Conservation (phyloP, 2,113 vertebrate genomes). For the Chaenogobius annularis region DNA sequence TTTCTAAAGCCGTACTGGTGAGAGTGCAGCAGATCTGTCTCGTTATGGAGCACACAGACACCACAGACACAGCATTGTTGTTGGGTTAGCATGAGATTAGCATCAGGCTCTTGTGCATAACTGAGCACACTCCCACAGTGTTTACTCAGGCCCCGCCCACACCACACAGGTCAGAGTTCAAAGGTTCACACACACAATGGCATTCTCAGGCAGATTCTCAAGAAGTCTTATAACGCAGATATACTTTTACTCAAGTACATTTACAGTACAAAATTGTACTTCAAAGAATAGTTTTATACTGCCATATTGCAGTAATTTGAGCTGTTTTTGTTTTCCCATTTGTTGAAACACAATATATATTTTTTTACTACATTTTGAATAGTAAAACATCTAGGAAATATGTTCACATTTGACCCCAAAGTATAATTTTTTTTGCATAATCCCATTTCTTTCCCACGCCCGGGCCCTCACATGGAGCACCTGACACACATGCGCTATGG, state of each 20-base stretch:
- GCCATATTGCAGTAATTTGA: too few species aligned
- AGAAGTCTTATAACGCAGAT: not conserved
- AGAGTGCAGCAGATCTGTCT: not conserved
- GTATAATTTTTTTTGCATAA: not conserved
- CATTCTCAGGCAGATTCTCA: too few species aligned
- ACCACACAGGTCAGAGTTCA: constrained; percentile 49
- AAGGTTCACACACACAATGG: constrained; percentile 43
- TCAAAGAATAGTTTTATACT: too few species aligned
- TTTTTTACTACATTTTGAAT: too few species aligned
- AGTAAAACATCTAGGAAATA: too few species aligned
- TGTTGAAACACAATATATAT: too few species aligned
- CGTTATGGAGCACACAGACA: constrained; percentile 22
- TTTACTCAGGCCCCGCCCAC: constrained; percentile 58
- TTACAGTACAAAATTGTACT: too few species aligned
- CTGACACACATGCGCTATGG: not conserved
- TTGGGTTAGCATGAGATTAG: constrained; percentile 26
- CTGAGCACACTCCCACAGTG: constrained; percentile 33
- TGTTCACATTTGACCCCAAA: not conserved
- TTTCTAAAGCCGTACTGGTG: not conserved
- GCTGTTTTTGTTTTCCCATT: too few species aligned
- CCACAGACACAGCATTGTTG: constrained; percentile 21
- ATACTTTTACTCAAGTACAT: too few species aligned
- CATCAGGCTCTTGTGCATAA: constrained; percentile 16
- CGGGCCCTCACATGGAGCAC: not conserved
- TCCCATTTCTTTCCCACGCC: not conserved